phyloP scores from a whole-genome alignment of 2,797 vertebrate species.

The Acipenser oxyrinchus region DNA sequence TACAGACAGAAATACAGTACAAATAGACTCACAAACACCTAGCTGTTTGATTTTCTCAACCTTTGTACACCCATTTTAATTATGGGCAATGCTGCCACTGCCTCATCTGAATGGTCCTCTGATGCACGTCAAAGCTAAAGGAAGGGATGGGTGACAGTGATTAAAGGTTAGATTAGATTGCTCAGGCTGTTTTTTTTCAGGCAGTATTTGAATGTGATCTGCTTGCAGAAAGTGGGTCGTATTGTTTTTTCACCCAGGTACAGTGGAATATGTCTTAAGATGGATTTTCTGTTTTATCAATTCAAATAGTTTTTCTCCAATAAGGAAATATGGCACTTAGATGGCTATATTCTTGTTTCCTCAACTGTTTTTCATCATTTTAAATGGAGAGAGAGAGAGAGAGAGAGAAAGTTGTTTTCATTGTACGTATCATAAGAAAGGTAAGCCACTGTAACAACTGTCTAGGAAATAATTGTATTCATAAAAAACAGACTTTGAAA shows the following conservation, averaged over 20 bases:
- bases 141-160: too few relatives aligned
- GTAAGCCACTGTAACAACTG: background rate
- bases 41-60: background rate
- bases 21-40: too few relatives aligned
- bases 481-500: background rate
- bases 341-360: slow-evolving; percentile 15
- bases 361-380: slow-evolving; percentile 24
- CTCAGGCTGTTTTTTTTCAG: background rate
- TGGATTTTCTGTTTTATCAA: background rate
- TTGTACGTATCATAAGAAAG: slow-evolving; percentile 16
- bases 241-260: background rate
- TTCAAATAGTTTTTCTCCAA: background rate
- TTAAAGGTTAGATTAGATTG: too few relatives aligned
- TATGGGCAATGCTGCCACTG: background rate
- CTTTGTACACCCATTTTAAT: slow-evolving; percentile 16
- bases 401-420: slow-evolving; percentile 15
- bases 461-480: slow-evolving; percentile 10
- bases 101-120: background rate
- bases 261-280: background rate
- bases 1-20: too few relatives aligned
- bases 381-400: too few relatives aligned
- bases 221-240: too few relatives aligned
- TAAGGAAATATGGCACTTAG: background rate
- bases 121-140: background rate
- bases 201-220: background rate